Conservation (phyloP, 2,113 vertebrate species). For the Podiceps cristatus region DNA sequence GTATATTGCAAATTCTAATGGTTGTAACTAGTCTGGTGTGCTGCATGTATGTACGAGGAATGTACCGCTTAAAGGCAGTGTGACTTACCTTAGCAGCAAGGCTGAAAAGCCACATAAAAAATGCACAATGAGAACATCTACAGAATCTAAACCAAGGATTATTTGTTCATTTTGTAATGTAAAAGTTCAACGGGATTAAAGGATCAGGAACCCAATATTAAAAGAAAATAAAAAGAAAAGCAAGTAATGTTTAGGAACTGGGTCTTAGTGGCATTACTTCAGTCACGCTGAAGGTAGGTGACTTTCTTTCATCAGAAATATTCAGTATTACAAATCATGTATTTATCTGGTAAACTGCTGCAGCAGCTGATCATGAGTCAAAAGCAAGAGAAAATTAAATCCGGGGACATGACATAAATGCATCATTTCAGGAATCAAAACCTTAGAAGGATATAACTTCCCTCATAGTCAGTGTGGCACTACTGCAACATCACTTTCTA, state of each 20-base stretch:
- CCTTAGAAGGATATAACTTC: neutral
- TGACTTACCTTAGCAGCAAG: neutral
- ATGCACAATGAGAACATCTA: neutral
- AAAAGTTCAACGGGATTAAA: constrained; percentile 63
- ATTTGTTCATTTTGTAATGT: constrained; percentile 24
- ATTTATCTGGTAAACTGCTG: constrained; percentile 28
- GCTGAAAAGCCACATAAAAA: constrained; percentile 26
- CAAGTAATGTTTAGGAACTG: neutral
- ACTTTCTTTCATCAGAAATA: neutral
- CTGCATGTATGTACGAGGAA: neutral
- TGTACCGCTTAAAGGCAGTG: neutral
- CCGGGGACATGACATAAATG: neutral
- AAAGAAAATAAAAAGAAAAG: constrained; percentile 51
- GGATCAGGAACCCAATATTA: constrained; percentile 37
- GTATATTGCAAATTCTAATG: neutral
- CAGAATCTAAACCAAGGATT: neutral
- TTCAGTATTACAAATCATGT: neutral
- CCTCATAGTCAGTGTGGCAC: neutral
- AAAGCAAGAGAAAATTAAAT: constrained; percentile 25
- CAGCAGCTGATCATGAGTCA: neutral
- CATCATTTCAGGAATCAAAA: neutral
- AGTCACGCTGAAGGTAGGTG: neutral
- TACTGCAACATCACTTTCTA: neutral
- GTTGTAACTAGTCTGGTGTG: neutral
- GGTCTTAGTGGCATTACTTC: neutral